These are phyloP conservation scores for Tetramorium alpestre DNA, from an alignment of 1,140 invertebrate species.

Conservation along the genomic window DNA sequence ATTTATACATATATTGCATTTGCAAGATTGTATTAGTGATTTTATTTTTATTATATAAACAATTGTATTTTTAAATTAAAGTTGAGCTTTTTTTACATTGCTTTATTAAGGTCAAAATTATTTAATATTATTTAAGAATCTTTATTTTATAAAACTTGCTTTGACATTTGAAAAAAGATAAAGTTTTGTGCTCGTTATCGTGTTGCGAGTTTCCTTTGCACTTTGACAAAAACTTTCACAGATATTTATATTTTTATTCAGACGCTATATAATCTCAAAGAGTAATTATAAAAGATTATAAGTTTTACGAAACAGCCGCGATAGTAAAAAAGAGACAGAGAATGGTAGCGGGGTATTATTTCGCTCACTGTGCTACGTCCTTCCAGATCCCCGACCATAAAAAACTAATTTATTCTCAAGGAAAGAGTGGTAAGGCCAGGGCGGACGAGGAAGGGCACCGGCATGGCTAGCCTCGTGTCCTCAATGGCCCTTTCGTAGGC, in stretches of 20 bases:
- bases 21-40: not conserved
- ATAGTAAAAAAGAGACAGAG: not conserved
- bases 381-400: conserved; percentile 73
- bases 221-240: conserved; percentile 18
- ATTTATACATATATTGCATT: not conserved
- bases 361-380: conserved; percentile 67
- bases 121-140: not conserved
- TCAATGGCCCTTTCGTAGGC: conserved; percentile 64
- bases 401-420: conserved; percentile 74
- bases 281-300: conserved; percentile 71
- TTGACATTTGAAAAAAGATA: not conserved
- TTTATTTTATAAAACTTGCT: not conserved
- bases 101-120: not conserved
- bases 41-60: not conserved
- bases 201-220: not conserved
- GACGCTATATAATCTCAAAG: conserved; percentile 3
- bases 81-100: not conserved
- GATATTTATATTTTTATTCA: conserved; percentile 46
- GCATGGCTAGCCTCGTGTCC: conserved; percentile 70
- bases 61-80: conserved; percentile 8
- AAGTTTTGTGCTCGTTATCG: not conserved
- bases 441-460: conserved; percentile 60
- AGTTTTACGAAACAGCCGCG: conserved; percentile 38
- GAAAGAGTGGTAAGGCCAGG: conserved; percentile 50
- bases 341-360: conserved; percentile 72